These are phyloP conservation scores for Trachurus trachurus DNA, from an alignment of 2,797 vertebrate genomes.

Conservation along the genomic window DNA sequence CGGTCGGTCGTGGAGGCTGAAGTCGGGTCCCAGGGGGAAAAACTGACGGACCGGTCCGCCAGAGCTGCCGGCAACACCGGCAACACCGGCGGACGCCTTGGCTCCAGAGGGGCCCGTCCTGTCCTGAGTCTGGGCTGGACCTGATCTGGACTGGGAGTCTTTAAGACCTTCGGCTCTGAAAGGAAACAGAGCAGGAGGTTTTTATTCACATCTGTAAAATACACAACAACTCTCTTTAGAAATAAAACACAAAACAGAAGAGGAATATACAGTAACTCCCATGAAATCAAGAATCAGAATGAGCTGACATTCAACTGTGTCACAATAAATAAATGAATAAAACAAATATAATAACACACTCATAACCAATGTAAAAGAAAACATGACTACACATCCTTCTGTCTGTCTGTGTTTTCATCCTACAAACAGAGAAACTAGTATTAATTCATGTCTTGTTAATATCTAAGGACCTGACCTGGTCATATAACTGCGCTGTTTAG, in stretches of 20 bases:
- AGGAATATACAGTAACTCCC: neutral
- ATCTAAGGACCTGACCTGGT: neutral
- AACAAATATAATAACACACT: too few species aligned
- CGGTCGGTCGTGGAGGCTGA: conserved; percentile 90
- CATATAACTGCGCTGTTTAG: neutral
- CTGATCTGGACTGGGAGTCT: conserved; percentile 88
- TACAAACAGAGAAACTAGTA: neutral
- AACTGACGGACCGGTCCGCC: conserved; percentile 87
- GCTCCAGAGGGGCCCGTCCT: conserved; percentile 79
- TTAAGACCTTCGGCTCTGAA: conserved; percentile 95
- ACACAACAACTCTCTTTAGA: neutral
- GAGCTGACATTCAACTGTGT: neutral
- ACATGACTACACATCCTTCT: too few species aligned
- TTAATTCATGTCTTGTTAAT: too few species aligned
- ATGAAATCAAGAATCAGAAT: neutral
- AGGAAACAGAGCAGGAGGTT: neutral
- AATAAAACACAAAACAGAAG: neutral
- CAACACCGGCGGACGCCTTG: conserved; percentile 74
- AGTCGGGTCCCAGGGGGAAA: conserved; percentile 93
- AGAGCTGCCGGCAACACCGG: conserved; percentile 12
- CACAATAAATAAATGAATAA: too few species aligned
- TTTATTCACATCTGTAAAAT: neutral
- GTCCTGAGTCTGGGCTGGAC: conserved; percentile 85
- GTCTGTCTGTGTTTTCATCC: neutral
- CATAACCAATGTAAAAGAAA: neutral